These are phyloP conservation scores for Anthrax anthrax DNA, from an alignment of 2,888 invertebrate genomes.

Conservation along the genomic window DNA sequence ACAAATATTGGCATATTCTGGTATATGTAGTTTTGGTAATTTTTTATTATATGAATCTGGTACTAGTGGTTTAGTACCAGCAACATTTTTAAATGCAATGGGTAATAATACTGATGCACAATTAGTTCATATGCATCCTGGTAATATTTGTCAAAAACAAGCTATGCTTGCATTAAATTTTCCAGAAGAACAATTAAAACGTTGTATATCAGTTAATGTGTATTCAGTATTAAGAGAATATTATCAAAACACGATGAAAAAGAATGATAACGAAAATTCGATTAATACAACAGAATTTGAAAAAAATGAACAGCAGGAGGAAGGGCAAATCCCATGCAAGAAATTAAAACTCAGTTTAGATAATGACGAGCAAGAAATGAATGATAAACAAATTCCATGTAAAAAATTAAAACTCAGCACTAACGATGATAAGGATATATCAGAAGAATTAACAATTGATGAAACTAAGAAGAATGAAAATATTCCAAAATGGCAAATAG, in stretches of 20 bases:
- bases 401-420: not conserved
- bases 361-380: not conserved
- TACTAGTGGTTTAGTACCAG: conserved; percentile 69
- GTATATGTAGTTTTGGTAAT: conserved; percentile 62
- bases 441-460: not conserved
- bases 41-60: conserved; percentile 80
- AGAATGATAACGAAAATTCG: not conserved
- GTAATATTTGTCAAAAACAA: conserved; percentile 64
- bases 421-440: not conserved
- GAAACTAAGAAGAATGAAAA: conserved; percentile 3
- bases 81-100: conserved; percentile 67
- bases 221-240: conserved; percentile 56
- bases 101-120: conserved; percentile 47
- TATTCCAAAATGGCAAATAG: conserved; percentile 47
- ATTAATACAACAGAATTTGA: not conserved
- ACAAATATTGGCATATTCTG: conserved; percentile 69
- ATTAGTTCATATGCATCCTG: conserved; percentile 64
- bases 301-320: not conserved
- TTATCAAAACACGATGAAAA: conserved; percentile 37
- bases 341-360: not conserved
- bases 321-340: not conserved
- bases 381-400: not conserved
- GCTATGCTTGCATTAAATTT: conserved; percentile 71
- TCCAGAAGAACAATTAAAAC: conserved; percentile 48
- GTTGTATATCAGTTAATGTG: conserved; percentile 61